Conservation (phyloP, 2,113 vertebrate genomes). For the Cyrtonyx montezumae region DNA sequence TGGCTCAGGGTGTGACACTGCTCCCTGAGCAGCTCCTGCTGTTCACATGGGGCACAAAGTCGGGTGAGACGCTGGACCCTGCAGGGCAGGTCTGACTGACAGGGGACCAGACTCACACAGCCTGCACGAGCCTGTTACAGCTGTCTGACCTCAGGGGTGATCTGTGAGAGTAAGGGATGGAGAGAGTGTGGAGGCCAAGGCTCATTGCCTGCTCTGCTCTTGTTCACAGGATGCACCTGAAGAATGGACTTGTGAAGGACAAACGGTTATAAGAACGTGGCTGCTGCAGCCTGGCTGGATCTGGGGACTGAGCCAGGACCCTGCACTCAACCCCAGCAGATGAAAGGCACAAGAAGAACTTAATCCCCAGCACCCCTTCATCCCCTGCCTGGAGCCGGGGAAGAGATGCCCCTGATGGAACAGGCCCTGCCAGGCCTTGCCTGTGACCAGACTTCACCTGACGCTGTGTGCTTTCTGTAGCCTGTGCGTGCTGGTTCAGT, state of each 20-base stretch:
- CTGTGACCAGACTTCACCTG: neutral
- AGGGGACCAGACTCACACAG: neutral
- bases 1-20: neutral
- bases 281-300: neutral
- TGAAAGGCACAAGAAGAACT: neutral
- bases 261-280: slow-evolving; percentile 79
- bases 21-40: neutral
- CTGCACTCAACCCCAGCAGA: neutral
- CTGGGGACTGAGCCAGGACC: neutral
- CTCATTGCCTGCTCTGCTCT: neutral
- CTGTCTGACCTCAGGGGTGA: fast-evolving
- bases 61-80: neutral
- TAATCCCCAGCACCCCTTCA: neutral
- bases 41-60: fast-evolving
- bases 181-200: fast-evolving
- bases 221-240: slow-evolving; percentile 76
- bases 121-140: fast-evolving
- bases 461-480: neutral
- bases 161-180: neutral
- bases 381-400: neutral
- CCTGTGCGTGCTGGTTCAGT: neutral
- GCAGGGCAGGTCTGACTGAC: fast-evolving
- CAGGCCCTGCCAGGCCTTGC: neutral
- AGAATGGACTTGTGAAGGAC: slow-evolving; percentile 88
- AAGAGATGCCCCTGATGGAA: neutral